phyloP scores from a whole-genome alignment of 2,113 vertebrate species.

The Heloderma charlesbogerti region DNA sequence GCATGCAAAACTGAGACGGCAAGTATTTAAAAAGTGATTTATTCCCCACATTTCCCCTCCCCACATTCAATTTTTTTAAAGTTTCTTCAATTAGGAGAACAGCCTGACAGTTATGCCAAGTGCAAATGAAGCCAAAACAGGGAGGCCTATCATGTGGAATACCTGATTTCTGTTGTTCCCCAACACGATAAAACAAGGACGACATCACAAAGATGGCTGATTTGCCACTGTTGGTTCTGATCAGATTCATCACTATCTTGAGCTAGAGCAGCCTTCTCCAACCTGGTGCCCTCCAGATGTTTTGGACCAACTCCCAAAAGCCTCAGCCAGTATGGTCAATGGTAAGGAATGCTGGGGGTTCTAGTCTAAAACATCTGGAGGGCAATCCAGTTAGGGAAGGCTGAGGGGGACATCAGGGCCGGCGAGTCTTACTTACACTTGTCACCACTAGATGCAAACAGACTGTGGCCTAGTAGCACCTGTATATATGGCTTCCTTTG shows the following conservation, averaged over 20 bases:
- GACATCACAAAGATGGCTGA: too few relatives aligned
- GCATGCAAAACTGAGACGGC: neutral
- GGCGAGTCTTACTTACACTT: neutral
- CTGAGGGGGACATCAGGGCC: too few relatives aligned
- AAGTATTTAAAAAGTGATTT: conserved; percentile 5
- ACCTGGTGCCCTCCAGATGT: neutral
- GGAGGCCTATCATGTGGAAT: neutral
- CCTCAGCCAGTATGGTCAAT: neutral
- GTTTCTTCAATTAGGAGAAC: neutral
- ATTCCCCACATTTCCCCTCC: neutral
- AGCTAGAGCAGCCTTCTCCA: neutral
- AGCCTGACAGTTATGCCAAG: neutral
- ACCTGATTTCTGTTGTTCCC: neutral
- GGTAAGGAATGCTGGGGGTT: neutral
- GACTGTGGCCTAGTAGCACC: neutral
- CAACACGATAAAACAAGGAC: neutral
- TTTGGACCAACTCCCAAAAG: neutral
- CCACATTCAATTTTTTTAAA: neutral
- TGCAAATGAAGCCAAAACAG: neutral
- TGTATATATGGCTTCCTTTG: too few relatives aligned
- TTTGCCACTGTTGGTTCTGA: too few relatives aligned
- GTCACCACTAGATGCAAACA: neutral
- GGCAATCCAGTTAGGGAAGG: neutral
- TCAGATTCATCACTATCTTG: too few relatives aligned
- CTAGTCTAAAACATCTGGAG: neutral